These are phyloP conservation scores for Enchytraeus crypticus DNA, from an alignment of 2,888 invertebrate species.

Conservation along the genomic window DNA sequence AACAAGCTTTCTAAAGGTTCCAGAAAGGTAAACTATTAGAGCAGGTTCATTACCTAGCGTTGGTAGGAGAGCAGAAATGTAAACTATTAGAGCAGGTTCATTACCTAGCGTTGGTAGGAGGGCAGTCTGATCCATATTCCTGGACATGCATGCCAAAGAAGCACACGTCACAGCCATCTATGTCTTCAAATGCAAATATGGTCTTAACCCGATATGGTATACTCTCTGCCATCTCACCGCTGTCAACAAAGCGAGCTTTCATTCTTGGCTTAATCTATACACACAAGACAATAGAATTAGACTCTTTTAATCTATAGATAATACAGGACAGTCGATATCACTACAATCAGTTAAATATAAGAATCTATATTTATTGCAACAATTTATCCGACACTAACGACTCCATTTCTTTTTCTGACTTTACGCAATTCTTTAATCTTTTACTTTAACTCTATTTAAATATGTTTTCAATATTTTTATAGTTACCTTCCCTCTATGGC, in stretches of 20 bases:
- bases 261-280: constrained; percentile 76
- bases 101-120: constrained; percentile 76
- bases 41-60: constrained; percentile 61
- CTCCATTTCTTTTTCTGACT: no score
- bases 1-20: no score
- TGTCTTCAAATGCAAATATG: constrained; percentile 96
- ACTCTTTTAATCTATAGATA: no score
- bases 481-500: no score
- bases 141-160: constrained; percentile 99
- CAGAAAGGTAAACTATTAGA: no score
- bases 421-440: no score
- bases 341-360: no score
- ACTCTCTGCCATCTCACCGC: constrained; percentile 68
- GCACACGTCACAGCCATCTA: constrained; percentile 95
- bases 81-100: neutral
- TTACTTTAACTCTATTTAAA: no score
- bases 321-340: no score
- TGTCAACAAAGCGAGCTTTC: constrained; percentile 55
- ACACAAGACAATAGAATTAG: neutral
- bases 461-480: no score
- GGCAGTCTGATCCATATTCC: constrained; percentile 96
- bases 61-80: constrained; percentile 57
- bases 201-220: constrained; percentile 98
- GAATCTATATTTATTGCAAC: no score
- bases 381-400: no score